Evolutionary conservation across 1,140 invertebrate species (phyloP), one percentile per base, ranked within the genome.

Genomic region (Cepaea nemoralis): DNA sequence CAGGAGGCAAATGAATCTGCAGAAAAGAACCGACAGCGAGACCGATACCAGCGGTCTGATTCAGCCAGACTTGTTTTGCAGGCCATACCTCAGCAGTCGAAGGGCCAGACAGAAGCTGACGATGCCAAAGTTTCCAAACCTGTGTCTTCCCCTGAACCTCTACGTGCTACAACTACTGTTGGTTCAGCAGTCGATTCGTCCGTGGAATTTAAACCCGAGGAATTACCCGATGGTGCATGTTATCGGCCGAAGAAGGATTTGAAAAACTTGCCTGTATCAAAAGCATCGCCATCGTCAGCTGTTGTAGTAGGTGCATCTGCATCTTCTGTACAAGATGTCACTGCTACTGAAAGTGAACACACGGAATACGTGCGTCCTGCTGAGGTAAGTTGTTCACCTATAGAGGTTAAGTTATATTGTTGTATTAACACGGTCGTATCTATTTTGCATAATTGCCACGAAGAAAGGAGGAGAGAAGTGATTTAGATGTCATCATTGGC

Each of bases 191-290:
- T 35, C 35, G 67, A 82, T 66, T 69, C 71, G 6, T 39, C 39
- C 22, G 55, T 77, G 19, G 85, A 84, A 37, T 85, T 85, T 80
- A 82, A 77, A 50, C 83, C 81, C 0, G 87, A 87, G 45, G 87
- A 88, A 42, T 80, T 88, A 76, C 87, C 87, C 45, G 87, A 88
- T 76, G 87, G 86, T 39, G 85, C 84, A 1, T 87, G 86, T 77
- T 86, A 85, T 83, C 81, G 84, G 39, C 85, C 85, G 33, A 87
- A 86, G 76, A 80, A 83, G 70, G 80, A 80, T 76, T 75, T 80
- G 40, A 70, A 59, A 37, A 80, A 83, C 31, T 71, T 71, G n/a
- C 35, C 66, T 0, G 80, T 77, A 42, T 83, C 84, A 10, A 50
- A 80, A n/a, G 42, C 75, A 3, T 55, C 73, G n/a, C 74, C 80